Evolutionary conservation across 2,113 vertebrate genomes (phyloP).

Genomic region (Microcebus griseorufus): DNA sequence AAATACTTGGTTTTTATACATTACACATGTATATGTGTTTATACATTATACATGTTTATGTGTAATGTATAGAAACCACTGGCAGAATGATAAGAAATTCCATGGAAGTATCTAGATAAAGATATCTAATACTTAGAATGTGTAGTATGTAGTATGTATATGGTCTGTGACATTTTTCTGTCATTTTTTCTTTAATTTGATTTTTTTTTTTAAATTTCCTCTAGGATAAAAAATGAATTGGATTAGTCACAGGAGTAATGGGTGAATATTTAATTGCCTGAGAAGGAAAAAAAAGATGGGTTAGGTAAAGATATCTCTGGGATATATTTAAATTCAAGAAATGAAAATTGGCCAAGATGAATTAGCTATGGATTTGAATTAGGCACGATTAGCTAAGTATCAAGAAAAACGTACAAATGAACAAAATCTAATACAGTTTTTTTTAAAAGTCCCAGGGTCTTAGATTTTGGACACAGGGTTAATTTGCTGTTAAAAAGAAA

Average conservation of each 20-base stretch:
- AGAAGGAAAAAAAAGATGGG: not conserved
- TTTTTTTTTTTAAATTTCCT: constrained; percentile 4
- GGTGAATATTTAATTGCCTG: constrained; percentile 28
- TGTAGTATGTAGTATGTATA: not conserved
- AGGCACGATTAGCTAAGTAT: not conserved
- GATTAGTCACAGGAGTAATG: not conserved
- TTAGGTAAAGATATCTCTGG: constrained; percentile 20
- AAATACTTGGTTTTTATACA: constrained; percentile 18
- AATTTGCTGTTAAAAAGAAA: not conserved
- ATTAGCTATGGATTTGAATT: not conserved
- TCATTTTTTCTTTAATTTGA: not conserved
- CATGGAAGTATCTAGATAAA: not conserved
- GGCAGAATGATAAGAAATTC: not conserved
- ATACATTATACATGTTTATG: too few relatives aligned
- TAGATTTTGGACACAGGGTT: not conserved
- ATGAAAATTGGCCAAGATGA: not conserved
- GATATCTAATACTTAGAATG: not conserved
- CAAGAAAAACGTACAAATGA: not conserved
- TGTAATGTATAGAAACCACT: not conserved
- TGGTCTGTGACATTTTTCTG: not conserved
- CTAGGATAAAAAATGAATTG: not conserved
- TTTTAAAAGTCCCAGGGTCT: not conserved
- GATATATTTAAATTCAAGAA: constrained; percentile 17
- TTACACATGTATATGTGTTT: not conserved
- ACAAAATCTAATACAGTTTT: not conserved